Percentiles rank a stretch among this genome's conserved stretches.
phyloP scores from a whole-genome alignment of 2,113 vertebrate species.

The cat (Felis catus) region F.catus_Fca126_mat1.0 CM031424.1:15845501-15846000 shows the following conservation, averaged over 20 bases:
- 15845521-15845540: background rate
- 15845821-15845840: conserved; percentile 7
- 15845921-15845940: background rate
- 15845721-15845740: too few species aligned
- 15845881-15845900: conserved; percentile 2
- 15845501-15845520: background rate
- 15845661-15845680: background rate
- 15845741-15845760: background rate
- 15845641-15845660: background rate
- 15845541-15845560: background rate
- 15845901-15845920: conserved; percentile 22
- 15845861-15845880: conserved; percentile 23
- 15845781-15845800: background rate
- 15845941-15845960: conserved; percentile 53
- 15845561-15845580: background rate
- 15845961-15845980: conserved; percentile 26
- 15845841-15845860: background rate
- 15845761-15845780: background rate
- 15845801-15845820: background rate
- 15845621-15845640: background rate
- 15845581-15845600: background rate
- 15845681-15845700: too few species aligned
- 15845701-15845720: too few species aligned
- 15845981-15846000: background rate
- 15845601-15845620: background rate